Evolutionary conservation across 2,888 invertebrate genomes (phyloP), one percentile per base, ranked within the genome.

Genomic region (Agrotis exclamationis): DNA sequence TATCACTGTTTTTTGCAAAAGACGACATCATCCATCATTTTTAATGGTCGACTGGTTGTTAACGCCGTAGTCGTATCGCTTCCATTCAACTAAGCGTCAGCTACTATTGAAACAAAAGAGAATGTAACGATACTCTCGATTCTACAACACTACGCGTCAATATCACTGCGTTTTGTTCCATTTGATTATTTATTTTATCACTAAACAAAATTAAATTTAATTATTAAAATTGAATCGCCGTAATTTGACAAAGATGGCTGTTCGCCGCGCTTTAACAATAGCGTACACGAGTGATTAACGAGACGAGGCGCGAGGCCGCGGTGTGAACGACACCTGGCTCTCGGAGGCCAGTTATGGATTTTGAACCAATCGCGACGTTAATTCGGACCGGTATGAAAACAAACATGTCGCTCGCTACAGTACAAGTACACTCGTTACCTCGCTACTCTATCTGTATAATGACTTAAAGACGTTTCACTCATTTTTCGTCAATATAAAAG

Each of bases 241-340:
- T 96, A 95, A 95, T 95, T 96, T 95, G 95, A 96, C 95, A 95
- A 96, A 96, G 95, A 96, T 96, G 96, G 96, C 95, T 95, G 95
- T 94, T 93, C 94, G 92, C 92, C 92, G 95, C 94, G 92, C 92
- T 94, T 93, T 94, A 95, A 95, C 96, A 96, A 95, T 95, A 96
- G 95, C 94, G 94, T 94, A 93, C 93, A 93, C 94, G 95, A 94
- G 94, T 95, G 95, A 95, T 95, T 96, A 95, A 95, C 95, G 95
- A 96, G 96, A 95, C 95, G 95, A 95, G 95, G 94, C 95, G 95
- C 95, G 95, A 95, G 95, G 96, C 96, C 96, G 96, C 96, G 96
- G 96, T 96, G 96, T 96, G 96, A 96, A 96, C 96, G 96, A 96
- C 96, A 96, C 96, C 96, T 96, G 96, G 96, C 95, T 94, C 94